Evolutionary conservation across 2,797 vertebrate species (phyloP).

Genomic region (Spinibarbus caldwelli): DNA sequence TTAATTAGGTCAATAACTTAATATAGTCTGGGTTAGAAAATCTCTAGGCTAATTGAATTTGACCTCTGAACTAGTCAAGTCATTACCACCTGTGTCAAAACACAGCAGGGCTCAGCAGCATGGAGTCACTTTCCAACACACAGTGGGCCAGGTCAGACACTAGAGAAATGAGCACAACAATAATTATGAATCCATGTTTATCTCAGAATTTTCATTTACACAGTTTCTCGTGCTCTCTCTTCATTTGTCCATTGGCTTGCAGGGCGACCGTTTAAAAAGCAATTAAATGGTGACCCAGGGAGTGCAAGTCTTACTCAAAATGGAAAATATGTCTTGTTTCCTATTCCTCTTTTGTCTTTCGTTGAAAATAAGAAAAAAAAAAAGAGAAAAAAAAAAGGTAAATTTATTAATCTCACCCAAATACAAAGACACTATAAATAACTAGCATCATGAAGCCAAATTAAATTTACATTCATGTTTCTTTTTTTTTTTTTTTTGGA

Average conservation of each 20-base stretch:
- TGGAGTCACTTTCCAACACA: neutral
- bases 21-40: slow-evolving; percentile 65
- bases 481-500: no score
- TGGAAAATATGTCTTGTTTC: slow-evolving; percentile 34
- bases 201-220: slow-evolving; percentile 55
- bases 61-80: slow-evolving; percentile 79
- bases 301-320: slow-evolving; percentile 69
- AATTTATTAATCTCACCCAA: slow-evolving; percentile 52
- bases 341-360: slow-evolving; percentile 64
- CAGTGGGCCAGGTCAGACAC: slow-evolving; percentile 62
- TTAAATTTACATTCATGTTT: neutral
- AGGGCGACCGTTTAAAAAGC: slow-evolving; percentile 72
- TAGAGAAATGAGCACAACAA: slow-evolving; percentile 65
- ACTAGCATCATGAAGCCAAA: neutral
- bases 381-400: no score
- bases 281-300: slow-evolving; percentile 72
- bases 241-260: slow-evolving; percentile 71
- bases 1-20: slow-evolving; percentile 75
- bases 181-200: slow-evolving; percentile 72
- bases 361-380: no score
- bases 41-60: slow-evolving; percentile 77
- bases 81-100: slow-evolving; percentile 63
- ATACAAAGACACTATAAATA: slow-evolving; percentile 5
- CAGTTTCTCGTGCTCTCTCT: slow-evolving; percentile 65
- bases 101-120: slow-evolving; percentile 50